These are phyloP conservation scores for Cuniculus paca DNA, from an alignment of 2,797 vertebrate species.

Conservation along the genomic window DNA sequence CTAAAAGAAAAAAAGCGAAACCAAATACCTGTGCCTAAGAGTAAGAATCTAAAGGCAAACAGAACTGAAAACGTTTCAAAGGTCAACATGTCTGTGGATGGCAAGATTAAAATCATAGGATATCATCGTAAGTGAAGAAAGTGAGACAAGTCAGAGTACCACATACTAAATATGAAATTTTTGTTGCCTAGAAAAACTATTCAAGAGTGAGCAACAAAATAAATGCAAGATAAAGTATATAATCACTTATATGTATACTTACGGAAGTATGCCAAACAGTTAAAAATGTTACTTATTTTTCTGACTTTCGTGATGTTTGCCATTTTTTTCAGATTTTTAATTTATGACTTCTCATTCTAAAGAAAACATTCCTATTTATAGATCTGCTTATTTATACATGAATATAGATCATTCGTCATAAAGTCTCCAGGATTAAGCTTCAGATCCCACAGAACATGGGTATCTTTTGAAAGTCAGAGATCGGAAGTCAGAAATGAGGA, in stretches of 20 bases:
- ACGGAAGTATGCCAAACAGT: background rate
- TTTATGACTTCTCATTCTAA: background rate
- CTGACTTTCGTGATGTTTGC: background rate
- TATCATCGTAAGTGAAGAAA: background rate
- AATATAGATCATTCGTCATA: background rate
- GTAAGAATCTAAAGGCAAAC: background rate
- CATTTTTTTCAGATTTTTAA: conserved; percentile 22
- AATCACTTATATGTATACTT: background rate
- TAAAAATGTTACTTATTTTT: background rate
- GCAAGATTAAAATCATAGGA: background rate
- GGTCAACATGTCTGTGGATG: background rate
- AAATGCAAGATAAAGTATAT: background rate
- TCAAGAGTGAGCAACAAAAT: background rate
- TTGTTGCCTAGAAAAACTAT: background rate
- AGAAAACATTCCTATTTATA: background rate
- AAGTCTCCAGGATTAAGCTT: background rate
- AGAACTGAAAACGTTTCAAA: background rate
- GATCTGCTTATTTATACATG: background rate
- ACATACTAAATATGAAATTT: background rate
- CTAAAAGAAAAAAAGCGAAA: background rate
- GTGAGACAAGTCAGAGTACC: background rate
- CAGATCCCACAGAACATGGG: background rate
- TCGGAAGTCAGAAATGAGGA: background rate
- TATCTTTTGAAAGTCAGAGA: background rate
- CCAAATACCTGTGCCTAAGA: background rate